Evolutionary conservation across 2,888 invertebrate species (phyloP), one percentile per base, ranked within the genome.

Genomic region (Muschampia plurimacula): DNA sequence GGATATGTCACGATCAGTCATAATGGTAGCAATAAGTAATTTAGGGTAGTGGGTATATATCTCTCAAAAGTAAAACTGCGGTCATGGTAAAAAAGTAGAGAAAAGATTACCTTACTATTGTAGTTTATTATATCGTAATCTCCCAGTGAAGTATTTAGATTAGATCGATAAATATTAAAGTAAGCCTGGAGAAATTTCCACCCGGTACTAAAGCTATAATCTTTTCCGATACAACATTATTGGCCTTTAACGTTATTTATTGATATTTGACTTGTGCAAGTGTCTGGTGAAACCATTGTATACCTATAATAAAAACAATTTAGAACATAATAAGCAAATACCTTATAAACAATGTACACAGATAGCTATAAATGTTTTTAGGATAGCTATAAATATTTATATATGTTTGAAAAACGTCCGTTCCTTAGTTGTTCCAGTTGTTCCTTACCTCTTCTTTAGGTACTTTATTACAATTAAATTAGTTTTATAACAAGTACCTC

Each of bases 211-310:
- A 66, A 67, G 39, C 67, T 52, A 49, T 49, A 59, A 66, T 66
- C 49, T 66, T 67, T 66, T 67, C 72, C 72, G 60, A 41, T 67
- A 67, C 60, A 66, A 55, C 52, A 67, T 67, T 72, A 72, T 67
- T 72, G 71, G 39, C 59, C 65, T 71, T 59, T 71, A 72, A 39
- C 55, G 62, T 67, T 67, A 72, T 72, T 72, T 71, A 71, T 71
- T 66, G 71, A 71, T 71, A 71, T 66, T 71, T 71, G 65, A 60
- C 65, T 66, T 71, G 57, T 49, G 59, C 57, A 69, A 69, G 46
- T 63, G 55, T 70, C 22, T 36, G 12, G 49, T n/a, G 39, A 32
- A 52, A 55, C 39, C 39, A 66, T 28, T 49, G 52, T 52, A 8
- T 52, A 7, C 15, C 2, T 52, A 15, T 7, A 52, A 15, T 15